A percentile compares a stretch with the other conserved stretches of the same genome.
Conservation (phyloP, 2,113 vertebrate species). For the Bos indicus region DNA sequence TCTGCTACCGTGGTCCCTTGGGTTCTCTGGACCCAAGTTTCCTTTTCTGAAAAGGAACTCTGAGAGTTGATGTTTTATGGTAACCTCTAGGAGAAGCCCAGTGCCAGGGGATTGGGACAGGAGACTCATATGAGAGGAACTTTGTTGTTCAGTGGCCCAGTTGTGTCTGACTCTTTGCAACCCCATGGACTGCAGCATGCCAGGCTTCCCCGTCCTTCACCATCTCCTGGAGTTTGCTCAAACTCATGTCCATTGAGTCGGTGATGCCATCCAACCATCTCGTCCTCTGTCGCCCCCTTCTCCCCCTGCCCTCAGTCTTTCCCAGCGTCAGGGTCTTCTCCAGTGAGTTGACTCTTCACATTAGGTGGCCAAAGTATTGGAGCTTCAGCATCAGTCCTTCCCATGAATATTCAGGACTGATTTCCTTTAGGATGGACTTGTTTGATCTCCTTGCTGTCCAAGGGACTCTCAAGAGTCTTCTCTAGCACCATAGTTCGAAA, state of each 20-base stretch:
- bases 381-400: not conserved
- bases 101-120: fast-evolving
- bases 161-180: not conserved
- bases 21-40: not conserved
- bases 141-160: not conserved
- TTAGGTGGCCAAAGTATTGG: not conserved
- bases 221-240: not conserved
- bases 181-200: not conserved
- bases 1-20: not conserved
- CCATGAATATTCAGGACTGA: not conserved
- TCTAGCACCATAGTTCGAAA: not conserved
- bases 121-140: not conserved
- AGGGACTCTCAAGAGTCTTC: not conserved
- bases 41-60: not conserved
- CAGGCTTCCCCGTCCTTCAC: not conserved
- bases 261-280: not conserved
- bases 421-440: not conserved
- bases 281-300: not conserved
- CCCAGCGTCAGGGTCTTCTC: not conserved
- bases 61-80: not conserved
- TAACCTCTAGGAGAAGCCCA: not conserved
- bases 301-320: not conserved
- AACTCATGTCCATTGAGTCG: not conserved
- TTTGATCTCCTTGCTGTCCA: not conserved
- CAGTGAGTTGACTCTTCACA: not conserved